Evolutionary conservation across 1,140 invertebrate genomes (phyloP), one percentile per base, ranked within the genome.

Genomic region (Adelges cooleyi): DNA sequence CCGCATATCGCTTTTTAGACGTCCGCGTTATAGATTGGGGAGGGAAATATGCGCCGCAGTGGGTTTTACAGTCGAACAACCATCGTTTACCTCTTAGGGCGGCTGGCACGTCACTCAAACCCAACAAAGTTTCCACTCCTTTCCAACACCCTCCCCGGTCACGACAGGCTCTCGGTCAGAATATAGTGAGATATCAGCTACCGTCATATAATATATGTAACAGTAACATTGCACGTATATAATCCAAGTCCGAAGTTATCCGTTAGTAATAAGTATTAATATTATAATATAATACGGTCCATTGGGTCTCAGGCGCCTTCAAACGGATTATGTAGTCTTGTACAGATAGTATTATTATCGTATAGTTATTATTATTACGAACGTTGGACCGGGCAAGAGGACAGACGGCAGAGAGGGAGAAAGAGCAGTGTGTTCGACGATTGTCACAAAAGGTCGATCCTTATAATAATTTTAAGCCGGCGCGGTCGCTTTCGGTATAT

Each of bases 1-100:
- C 54, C 54, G 18, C 54, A 46, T 59, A 59, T 59, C 54, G 54
- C 54, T 59, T 59, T 59, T 59, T 29, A 46, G 54, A 59, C 54
- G 54, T 59, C 17, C 44, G 22, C 23, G 23, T 25, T 5, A 11
- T 49, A 25, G 22, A 25, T 52, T 17, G 2, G 18, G 25, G 10
- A n/a, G 11, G 10, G 50, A n/a, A n/a, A n/a, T n/a, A n/a, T n/a
- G n/a, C n/a, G n/a, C n/a, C 17, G 25, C 8, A n/a, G 50, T 36
- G 17, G 15, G n/a, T 36, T 29, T 29, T 52, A 52, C 29, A 33
- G 11, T 33, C 29, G 29, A 33, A 33, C 29, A 33, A 33, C 29
- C 5, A 33, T 33, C 29, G 11, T 33, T 33, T 33, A 33, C 29
- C 29, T 33, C 29, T 33, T 33, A 5, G n/a, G n/a, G 5, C 11